Evolutionary conservation across 2,797 vertebrate genomes (phyloP), one percentile per base, ranked within the genome.

Genomic region (Calcarius lapponicus): DNA sequence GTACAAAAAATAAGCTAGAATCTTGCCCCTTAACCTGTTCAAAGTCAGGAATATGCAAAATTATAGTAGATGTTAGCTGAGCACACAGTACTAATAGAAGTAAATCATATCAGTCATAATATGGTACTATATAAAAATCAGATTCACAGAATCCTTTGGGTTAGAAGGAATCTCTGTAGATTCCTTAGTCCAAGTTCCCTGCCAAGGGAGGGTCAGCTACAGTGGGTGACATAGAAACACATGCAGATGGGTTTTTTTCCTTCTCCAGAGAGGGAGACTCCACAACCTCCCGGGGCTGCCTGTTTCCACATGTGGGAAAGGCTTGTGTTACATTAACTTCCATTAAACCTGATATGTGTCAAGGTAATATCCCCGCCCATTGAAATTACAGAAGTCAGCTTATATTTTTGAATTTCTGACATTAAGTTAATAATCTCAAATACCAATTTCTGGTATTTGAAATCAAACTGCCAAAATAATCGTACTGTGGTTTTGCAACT

Each of bases 261-360:
- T 15, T 40, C 24, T 58, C 12, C 21, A 51, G 28, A 50, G 17
- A 43, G 16, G 43, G 28, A 36, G 16, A 57, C 22, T 62, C 4
- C 2, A 18, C 1, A 9, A 19, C 6, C 1, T 64, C 5, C 29
- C 38, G 40, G 38, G 20, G 10, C 15, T 54, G 21, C 21, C n/a
- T 60, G 25, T 31, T 74, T 21, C 38, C 65, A 81, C 53, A 84
- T 58, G 17, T 42, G 36, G 20, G 36, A 28, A 80, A 74, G 22
- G 28, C 24, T 51, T 70, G 10, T 50, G 34, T 50, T 53, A 10
- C 7, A 83, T 45, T 40, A 86, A 31, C 5, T 79, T 70, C 17
- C 9, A 9, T 19, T 74, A 79, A 89, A 72, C 29, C 6, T 51
- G n/a, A 45, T 60, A 73, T 10, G 11, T 80, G 48, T 19, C 1